Conservation (phyloP, 2,888 invertebrate genomes). For the Pyrochroa serraticornis region DNA sequence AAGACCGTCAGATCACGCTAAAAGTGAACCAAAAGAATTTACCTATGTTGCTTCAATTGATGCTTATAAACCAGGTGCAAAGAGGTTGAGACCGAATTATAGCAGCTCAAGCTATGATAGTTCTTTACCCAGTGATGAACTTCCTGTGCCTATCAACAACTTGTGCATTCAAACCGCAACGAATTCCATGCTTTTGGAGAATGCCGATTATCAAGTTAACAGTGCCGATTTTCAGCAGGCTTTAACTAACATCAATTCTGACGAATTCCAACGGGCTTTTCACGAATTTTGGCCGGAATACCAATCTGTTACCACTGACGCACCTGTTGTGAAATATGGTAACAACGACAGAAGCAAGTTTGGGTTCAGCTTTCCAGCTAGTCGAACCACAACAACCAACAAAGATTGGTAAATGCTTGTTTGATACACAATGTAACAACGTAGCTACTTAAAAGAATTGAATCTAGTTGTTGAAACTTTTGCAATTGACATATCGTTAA, state of each 20-base stretch:
- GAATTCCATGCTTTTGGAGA: conserved; percentile 2
- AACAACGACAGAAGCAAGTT: not conserved
- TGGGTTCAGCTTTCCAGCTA: not conserved
- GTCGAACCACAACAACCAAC: no score
- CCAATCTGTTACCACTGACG: conserved; percentile 19
- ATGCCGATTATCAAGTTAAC: conserved; percentile 33
- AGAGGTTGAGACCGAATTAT: conserved; percentile 36
- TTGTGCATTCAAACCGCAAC: conserved; percentile 11
- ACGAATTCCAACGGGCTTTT: conserved; percentile 48
- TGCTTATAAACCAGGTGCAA: conserved; percentile 38
- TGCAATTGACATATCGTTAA: no score
- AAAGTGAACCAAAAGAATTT: conserved; percentile 71
- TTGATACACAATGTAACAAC: not conserved
- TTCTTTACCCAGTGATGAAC: conserved; percentile 38
- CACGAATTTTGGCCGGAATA: conserved; percentile 24
- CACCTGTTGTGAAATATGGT: conserved; percentile 11
- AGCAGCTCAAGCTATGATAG: conserved; percentile 29
- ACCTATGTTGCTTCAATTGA: conserved; percentile 65
- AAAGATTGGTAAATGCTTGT: no score
- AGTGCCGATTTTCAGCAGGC: conserved; percentile 46
- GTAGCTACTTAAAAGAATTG: not conserved
- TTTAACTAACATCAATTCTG: conserved; percentile 44
- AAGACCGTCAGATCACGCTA: conserved; percentile 73
- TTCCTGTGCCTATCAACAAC: conserved; percentile 41
- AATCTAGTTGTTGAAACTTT: no score